phyloP scores from a whole-genome alignment of 2,113 vertebrate species.

The Pomatorhinus ruficollis region DNA sequence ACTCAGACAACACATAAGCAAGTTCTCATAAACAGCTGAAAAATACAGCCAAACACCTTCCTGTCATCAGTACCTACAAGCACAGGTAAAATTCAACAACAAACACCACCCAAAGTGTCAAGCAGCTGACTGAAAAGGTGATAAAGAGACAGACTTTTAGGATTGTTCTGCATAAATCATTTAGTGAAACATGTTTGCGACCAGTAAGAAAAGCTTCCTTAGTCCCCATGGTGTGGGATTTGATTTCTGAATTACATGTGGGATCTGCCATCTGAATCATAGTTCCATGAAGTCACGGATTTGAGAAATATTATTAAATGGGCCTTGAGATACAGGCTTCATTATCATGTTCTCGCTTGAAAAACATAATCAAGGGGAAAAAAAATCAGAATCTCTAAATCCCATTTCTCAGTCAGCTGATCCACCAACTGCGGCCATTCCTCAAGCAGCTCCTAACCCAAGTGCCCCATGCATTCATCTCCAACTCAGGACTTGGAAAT shows the following conservation, averaged over 20 bases:
- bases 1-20: fast-evolving
- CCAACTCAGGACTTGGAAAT: background rate
- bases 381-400: background rate
- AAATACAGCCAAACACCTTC: background rate
- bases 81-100: background rate
- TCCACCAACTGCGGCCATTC: background rate
- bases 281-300: background rate
- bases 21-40: background rate
- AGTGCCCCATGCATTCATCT: background rate
- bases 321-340: background rate
- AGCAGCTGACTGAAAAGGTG: background rate
- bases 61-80: background rate
- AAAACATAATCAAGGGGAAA: background rate
- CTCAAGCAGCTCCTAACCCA: fast-evolving
- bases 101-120: background rate
- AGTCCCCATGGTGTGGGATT: fast-evolving
- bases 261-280: background rate
- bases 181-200: fast-evolving
- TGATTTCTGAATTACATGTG: background rate
- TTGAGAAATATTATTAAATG: background rate
- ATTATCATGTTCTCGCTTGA: fast-evolving
- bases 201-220: background rate
- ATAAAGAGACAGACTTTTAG: background rate
- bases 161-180: background rate
- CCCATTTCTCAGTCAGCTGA: background rate